These are phyloP conservation scores for Tinamus major DNA, from an alignment of 2,797 vertebrate genomes.

Conservation along the genomic window DNA sequence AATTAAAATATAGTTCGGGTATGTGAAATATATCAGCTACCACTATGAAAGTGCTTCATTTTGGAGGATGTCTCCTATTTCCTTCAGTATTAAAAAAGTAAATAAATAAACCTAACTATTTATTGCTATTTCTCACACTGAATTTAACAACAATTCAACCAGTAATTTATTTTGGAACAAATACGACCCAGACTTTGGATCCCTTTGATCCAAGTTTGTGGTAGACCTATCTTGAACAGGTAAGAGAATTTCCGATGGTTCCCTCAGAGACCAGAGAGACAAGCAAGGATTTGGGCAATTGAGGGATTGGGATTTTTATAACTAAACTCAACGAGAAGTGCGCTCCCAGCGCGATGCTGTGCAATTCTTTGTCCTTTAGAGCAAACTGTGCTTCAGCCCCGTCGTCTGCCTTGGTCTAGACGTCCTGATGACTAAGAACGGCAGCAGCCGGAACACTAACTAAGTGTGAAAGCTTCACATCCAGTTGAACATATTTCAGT, in stretches of 20 bases:
- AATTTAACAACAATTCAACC: background rate
- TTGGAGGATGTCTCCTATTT: background rate
- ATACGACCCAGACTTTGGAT: background rate
- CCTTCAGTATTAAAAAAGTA: background rate
- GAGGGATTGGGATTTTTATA: background rate
- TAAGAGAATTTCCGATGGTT: background rate
- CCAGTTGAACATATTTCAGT: background rate
- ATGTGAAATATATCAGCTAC: background rate
- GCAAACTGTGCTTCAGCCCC: background rate
- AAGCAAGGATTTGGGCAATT: background rate
- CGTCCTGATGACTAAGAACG: rapidly evolving
- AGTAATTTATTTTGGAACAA: background rate
- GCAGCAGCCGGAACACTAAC: background rate
- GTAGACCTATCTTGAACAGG: background rate
- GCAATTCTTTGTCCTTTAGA: background rate
- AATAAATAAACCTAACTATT: background rate
- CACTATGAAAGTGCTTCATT: background rate
- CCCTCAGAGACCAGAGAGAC: background rate
- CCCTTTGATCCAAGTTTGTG: background rate
- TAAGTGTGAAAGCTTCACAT: background rate
- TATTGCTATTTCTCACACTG: background rate
- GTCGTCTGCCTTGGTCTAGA: background rate
- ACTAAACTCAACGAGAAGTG: rapidly evolving
- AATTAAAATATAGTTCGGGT: background rate
- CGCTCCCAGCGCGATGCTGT: background rate